Evolutionary conservation across 2,113 vertebrate species (phyloP).

Genomic region (Lepus europaeus): DNA sequence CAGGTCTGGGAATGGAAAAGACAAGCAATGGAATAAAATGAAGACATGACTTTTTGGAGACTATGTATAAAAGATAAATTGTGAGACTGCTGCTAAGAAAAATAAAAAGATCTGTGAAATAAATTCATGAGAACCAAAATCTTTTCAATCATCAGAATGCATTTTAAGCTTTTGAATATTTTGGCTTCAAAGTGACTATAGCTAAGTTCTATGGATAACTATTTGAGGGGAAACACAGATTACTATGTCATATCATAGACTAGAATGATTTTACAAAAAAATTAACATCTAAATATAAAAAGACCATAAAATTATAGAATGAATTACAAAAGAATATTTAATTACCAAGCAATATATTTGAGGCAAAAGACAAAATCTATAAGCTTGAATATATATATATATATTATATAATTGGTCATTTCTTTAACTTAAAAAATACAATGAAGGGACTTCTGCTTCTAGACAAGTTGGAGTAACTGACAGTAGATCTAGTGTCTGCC

Average conservation of each 20-base stretch:
- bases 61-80: neutral
- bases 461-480: conserved; percentile 12
- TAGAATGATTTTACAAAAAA: conserved; percentile 3
- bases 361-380: conserved; percentile 34
- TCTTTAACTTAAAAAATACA: conserved; percentile 15
- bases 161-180: conserved; percentile 46
- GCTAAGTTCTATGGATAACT: neutral
- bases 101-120: neutral
- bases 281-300: conserved; percentile 29
- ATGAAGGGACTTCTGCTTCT: conserved; percentile 11
- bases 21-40: neutral
- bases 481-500: neutral
- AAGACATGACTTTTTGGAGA: neutral
- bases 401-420: neutral
- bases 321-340: conserved; percentile 39
- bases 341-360: neutral
- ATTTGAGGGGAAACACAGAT: neutral
- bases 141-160: neutral
- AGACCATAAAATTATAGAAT: conserved; percentile 11
- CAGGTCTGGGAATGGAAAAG: neutral
- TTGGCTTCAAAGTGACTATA: conserved; percentile 14
- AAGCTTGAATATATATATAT: neutral
- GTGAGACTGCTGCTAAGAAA: neutral
- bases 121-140: conserved; percentile 9
- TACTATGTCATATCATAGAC: neutral